Base-by-base conservation (phyloP, 2,113 vertebrate species). In the Grus americana region DNA sequence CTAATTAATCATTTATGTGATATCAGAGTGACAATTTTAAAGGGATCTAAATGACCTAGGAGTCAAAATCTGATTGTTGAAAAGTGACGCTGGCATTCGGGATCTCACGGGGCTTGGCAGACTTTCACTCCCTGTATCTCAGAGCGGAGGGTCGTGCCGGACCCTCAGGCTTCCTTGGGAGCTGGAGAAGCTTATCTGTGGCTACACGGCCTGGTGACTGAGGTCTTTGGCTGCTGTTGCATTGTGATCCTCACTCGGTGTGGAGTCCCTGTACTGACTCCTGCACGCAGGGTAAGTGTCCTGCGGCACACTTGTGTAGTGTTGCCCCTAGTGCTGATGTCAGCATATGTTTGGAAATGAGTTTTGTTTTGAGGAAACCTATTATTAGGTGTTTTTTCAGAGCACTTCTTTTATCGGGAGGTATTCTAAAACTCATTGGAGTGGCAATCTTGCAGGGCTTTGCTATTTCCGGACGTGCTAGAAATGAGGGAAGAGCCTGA, bases 141-240 rank as follows among this genome's bases (percentile, higher is more conserved):
- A 49, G 68, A 54, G 22, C 0, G 2, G n/a, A 81, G 7, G 2
- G 1, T 61, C 70, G 34, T 12, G 42, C 10, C 0, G 2, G 50
- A 72, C 10, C 12, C 24, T 73, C 42, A 46, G 30, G 10, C 21
- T 83, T 83, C 36, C 46, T 61, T 4, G 22, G 36, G 42, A 91
- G 52, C 18, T 62, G 46, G 40, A 84, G 46, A 76, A 68, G 23
- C 11, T 76, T 61, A 34, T 24, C 26, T n/a, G 30, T 61, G 78
- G 36, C 24, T 89, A 21, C 8, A 13, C 26, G 76, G 12, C 22
- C 65, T 38, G 9, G 29, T 67, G 61, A 23, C 47, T 8, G 12
- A 70, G 47, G 32, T 55, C n/a, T 79, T 84, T 42, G 38, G 4
- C 44, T 79, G 15, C 29, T 65, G 15, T 47, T 59, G 32, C 7